Evolutionary conservation across 2,888 invertebrate species (phyloP), one percentile per base, ranked within the genome.

Genomic region (Mesorhabditis spiculigera): DNA sequence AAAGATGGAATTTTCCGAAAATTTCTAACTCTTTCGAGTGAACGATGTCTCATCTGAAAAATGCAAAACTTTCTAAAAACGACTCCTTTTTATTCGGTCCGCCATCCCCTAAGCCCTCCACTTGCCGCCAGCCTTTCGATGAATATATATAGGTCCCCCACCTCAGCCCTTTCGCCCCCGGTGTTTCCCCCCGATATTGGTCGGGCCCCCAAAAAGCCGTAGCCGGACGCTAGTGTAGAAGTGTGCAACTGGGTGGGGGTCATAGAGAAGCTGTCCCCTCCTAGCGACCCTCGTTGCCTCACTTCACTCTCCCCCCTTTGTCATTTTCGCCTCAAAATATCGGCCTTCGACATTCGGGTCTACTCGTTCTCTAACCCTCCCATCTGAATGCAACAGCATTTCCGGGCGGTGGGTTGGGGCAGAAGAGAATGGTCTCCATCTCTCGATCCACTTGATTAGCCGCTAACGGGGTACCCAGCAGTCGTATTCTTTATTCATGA

Each of bases 291-390:
- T n/a, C n/a, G 10, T 50, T 50, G 10, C 58, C 58, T n/a, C 58
- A 50, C 58, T n/a, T n/a, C 58, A 50, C 58, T 50, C 58, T 50
- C 8, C 58, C n/a, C 58, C 58, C 58, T 50, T 50, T 50, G n/a
- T 13, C 58, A 13, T 50, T n/a, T n/a, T n/a, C 58, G 10, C 8
- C n/a, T 50, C n/a, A 50, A 50, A 50, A n/a, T 50, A 50, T 50
- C n/a, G 58, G 8, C 28, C 28, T 28, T 28, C 28, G 28, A 28
- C 28, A 28, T 28, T 28, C 28, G 28, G 28, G 28, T 28, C 28
- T 28, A 28, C 8, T 50, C 58, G 8, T 1, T 50, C 58, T 10
- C n/a, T 13, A 50, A 10, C 8, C n/a, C 10, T 50, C n/a, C 58
- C n/a, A 1, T 50, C n/a, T 50, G 8, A n/a, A 50, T 50, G 58